A percentile compares a stretch with the other conserved stretches of the same genome.
phyloP scores from a whole-genome alignment of 2,888 invertebrate genomes.

The Eucera pruinosa region DNA sequence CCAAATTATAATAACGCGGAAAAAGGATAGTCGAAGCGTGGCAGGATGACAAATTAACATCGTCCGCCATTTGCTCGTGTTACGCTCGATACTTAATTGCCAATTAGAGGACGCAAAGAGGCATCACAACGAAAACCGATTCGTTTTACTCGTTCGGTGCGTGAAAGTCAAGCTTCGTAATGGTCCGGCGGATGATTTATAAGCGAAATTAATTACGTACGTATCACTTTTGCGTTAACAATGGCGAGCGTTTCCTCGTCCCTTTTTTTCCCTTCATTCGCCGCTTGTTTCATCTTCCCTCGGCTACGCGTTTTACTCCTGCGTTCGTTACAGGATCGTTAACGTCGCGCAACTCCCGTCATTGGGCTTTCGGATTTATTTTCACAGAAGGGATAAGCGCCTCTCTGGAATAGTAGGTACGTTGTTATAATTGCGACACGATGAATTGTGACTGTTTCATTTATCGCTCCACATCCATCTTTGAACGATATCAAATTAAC shows the following conservation, averaged over 20 bases:
- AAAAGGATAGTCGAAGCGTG: constrained; percentile 42
- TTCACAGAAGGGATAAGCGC: no score
- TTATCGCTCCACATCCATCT: not conserved
- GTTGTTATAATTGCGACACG: not conserved
- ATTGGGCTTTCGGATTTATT: constrained; percentile 15
- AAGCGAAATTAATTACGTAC: constrained; percentile 69
- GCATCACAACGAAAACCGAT: constrained; percentile 61
- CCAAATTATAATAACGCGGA: constrained; percentile 24
- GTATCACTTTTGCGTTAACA: constrained; percentile 62
- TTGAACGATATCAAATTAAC: constrained; percentile 1
- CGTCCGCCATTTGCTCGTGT: constrained; percentile 55
- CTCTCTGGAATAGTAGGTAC: not conserved
- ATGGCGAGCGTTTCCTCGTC: constrained; percentile 26
- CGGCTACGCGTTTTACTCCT: constrained; percentile 5
- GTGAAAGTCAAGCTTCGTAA: constrained; percentile 62
- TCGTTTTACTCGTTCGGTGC: constrained; percentile 60
- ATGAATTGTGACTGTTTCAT: constrained; percentile 3
- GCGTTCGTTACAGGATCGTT: constrained; percentile 18
- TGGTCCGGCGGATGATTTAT: constrained; percentile 65
- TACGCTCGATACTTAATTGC: constrained; percentile 73
- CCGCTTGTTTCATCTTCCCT: constrained; percentile 27
- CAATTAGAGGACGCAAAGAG: constrained; percentile 71
- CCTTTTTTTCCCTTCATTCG: constrained; percentile 12
- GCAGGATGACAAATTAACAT: constrained; percentile 63
- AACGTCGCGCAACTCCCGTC: constrained; percentile 7